phyloP scores from a whole-genome alignment of 2,113 vertebrate species.

The Salvelinus fontinalis region DNA sequence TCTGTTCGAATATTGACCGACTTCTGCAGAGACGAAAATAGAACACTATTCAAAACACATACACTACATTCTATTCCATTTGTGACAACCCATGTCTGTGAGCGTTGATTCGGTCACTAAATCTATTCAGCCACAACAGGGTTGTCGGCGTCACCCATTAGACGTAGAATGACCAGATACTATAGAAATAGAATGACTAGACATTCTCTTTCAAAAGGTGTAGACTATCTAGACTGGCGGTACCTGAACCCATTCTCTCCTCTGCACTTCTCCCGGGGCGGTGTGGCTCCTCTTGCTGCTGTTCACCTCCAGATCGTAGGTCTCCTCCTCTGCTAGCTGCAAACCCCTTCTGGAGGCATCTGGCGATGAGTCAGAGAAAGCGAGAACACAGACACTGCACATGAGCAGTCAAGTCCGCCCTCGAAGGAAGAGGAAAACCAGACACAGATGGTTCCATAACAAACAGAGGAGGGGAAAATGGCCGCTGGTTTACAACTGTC shows the following conservation, averaged over 20 bases:
- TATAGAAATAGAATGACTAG: background rate
- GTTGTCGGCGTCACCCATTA: background rate
- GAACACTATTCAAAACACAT: background rate
- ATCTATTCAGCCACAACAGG: background rate
- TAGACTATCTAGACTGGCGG: background rate
- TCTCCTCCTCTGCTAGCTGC: conserved; percentile 63
- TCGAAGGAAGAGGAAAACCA: conserved; percentile 37
- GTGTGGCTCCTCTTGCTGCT: conserved; percentile 69
- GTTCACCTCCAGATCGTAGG: conserved; percentile 41
- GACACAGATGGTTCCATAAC: conserved; percentile 58
- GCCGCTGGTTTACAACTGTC: conserved; percentile 59
- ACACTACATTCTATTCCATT: too few relatives aligned
- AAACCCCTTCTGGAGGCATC: conserved; percentile 60
- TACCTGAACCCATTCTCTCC: conserved; percentile 92
- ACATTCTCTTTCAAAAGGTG: background rate
- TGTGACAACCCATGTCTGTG: too few relatives aligned
- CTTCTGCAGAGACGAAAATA: conserved; percentile 70
- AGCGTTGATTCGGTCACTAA: background rate
- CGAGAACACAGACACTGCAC: conserved; percentile 44
- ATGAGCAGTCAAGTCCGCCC: conserved; percentile 46
- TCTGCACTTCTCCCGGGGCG: conserved; percentile 81
- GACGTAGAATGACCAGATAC: background rate
- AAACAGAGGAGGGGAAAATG: conserved; percentile 32
- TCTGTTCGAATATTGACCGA: conserved; percentile 87
- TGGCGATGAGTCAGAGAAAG: conserved; percentile 61